Evolutionary conservation across 2,888 invertebrate species (phyloP).

Genomic region (Lycia hirtaria): DNA sequence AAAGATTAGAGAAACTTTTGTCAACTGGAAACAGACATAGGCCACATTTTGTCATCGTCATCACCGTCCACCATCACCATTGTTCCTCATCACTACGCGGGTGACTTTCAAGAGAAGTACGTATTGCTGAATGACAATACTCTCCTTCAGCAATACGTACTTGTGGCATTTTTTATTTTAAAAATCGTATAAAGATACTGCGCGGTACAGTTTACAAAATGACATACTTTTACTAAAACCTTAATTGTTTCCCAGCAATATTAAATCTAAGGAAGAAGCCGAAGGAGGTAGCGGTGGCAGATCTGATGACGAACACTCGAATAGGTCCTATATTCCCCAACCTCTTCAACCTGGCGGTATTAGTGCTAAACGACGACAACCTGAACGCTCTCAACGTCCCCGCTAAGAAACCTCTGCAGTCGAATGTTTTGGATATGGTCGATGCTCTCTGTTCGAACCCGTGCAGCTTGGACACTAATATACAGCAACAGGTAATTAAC

Average conservation of each 20-base stretch:
- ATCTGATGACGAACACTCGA: conserved; percentile 83
- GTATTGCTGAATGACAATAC: too few species aligned
- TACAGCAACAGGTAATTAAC: conserved; percentile 83
- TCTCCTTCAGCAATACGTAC: too few species aligned
- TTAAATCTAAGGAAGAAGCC: conserved; percentile 81
- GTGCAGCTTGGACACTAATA: conserved; percentile 83
- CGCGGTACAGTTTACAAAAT: too few species aligned
- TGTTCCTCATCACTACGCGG: too few species aligned
- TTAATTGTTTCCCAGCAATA: conserved; percentile 67
- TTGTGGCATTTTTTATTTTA: too few species aligned
- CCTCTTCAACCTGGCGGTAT: conserved; percentile 85
- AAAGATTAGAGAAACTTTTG: too few species aligned
- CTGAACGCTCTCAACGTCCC: conserved; percentile 78
- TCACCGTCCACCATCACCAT: too few species aligned
- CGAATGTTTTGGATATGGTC: conserved; percentile 83
- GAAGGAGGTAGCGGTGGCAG: conserved; percentile 82
- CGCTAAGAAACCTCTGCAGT: conserved; percentile 75
- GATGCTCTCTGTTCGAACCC: conserved; percentile 86
- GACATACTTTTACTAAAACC: background rate
- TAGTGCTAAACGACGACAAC: conserved; percentile 85
- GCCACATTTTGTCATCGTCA: too few species aligned
- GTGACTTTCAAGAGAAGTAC: too few species aligned
- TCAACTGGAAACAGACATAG: too few species aligned
- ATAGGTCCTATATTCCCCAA: conserved; percentile 87
- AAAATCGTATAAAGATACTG: too few species aligned